phyloP scores from a whole-genome alignment of 2,113 vertebrate genomes.

The Nyctereutes procyonoides region DNA sequence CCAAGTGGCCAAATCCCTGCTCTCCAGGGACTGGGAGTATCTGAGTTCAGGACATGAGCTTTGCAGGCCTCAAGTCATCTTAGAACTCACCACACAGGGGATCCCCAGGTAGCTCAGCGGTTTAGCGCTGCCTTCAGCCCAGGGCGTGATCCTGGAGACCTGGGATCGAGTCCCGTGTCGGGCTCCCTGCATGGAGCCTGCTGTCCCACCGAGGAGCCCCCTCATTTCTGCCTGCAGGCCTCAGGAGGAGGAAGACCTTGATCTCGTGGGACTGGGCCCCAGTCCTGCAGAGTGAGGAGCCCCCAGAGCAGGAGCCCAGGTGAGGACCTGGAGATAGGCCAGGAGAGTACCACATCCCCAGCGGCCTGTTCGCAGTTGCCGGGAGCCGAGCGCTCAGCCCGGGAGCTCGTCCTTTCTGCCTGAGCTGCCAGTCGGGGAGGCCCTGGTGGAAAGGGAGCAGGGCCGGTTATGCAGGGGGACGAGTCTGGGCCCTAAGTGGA shows the following conservation, averaged over 20 bases:
- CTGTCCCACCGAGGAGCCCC: background rate
- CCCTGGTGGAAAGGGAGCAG: background rate
- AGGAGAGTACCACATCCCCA: background rate
- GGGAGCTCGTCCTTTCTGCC: background rate
- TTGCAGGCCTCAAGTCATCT: background rate
- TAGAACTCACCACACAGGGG: background rate
- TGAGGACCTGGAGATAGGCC: background rate
- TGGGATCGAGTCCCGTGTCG: too few relatives aligned
- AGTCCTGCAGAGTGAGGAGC: background rate
- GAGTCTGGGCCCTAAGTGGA: background rate
- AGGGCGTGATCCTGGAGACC: too few relatives aligned
- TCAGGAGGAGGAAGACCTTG: background rate
- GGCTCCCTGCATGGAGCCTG: too few relatives aligned
- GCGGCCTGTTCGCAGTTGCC: background rate
- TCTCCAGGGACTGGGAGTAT: background rate
- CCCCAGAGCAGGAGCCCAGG: background rate
- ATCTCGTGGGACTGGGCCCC: background rate
- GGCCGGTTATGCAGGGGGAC: background rate
- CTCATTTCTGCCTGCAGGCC: background rate
- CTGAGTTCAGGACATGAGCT: background rate
- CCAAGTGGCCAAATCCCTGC: background rate
- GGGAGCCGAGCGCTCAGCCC: accelerated
- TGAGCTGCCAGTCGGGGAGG: background rate
- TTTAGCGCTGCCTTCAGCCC: too few relatives aligned
- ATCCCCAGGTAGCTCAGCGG: too few relatives aligned